Evolutionary conservation across 2,888 invertebrate species (phyloP), one percentile per base, ranked within the genome.

Genomic region (Morinoia aosen): DNA sequence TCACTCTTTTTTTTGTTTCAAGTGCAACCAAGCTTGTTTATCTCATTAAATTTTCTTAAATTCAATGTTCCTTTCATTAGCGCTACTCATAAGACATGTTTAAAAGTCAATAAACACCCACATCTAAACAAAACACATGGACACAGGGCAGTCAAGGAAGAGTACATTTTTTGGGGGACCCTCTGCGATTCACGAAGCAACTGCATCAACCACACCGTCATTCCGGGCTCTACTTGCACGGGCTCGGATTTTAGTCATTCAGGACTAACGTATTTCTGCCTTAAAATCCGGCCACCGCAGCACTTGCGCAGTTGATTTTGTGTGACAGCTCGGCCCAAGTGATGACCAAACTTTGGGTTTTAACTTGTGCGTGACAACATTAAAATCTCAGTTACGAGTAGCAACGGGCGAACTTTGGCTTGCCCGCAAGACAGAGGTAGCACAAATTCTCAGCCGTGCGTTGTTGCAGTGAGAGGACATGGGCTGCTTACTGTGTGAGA

Each of bases 301-400:
- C 90, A 90, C 90, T 48, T 48, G 33, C 90, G 14, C 39, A 90
- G 90, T 90, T 90, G 90, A 90, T 90, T 90, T 90, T 90, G 40
- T 40, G 90, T 90, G 90, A 90, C 90, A 90, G 90, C 90, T 90
- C 90, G 39, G 90, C 48, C 90, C 40, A 40, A 90, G 48, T 48
- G 90, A 90, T 90, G 90, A 40, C 90, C 19, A 40, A 90, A 90
- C 40, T 90, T 90, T 90, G 39, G 10, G 48, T 90, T 90, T 90
- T 48, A 90, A 90, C 90, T 90, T 48, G 90, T 39, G 11, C 90
- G 90, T 90, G 90, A 90, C 90, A 90, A 90, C 90, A 90, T 90
- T 90, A 90, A 90, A 90, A 90, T 90, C 90, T 90, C 90, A 90
- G 90, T 90, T 90, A 90, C 90, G 90, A 14, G 40, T 40, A 16